Conservation (phyloP, 2,888 invertebrate genomes). For the Synanthedon formicaeformis region DNA sequence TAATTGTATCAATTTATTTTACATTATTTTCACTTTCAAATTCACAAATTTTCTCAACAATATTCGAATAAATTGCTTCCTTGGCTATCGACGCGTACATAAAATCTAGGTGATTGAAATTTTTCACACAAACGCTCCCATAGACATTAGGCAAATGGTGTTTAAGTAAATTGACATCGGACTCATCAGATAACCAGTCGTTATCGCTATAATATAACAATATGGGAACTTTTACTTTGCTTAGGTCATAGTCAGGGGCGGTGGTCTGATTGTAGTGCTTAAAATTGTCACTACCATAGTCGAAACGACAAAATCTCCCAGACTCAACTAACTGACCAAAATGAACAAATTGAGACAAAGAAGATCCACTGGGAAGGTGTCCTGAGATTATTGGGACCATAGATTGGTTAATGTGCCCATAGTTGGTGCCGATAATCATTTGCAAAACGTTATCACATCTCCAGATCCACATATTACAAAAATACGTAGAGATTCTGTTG, state of each 20-base stretch:
- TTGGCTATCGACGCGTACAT: conserved; percentile 72
- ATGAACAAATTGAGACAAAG: conserved; percentile 60
- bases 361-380: conserved; percentile 72
- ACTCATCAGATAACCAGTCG: conserved; percentile 56
- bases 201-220: conserved; percentile 39
- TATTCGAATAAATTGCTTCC: conserved; percentile 58
- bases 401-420: conserved; percentile 37
- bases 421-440: conserved; percentile 27
- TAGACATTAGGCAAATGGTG: conserved; percentile 60
- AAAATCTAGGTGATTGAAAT: conserved; percentile 77
- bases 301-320: conserved; percentile 39
- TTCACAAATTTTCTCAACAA: conserved; percentile 25
- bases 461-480: conserved; percentile 24
- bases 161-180: conserved; percentile 53
- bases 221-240: conserved; percentile 27
- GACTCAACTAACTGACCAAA: conserved; percentile 45
- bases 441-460: conserved; percentile 31
- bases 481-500: conserved; percentile 21
- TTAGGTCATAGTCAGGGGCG: conserved; percentile 44
- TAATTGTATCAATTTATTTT: no score
- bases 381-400: conserved; percentile 70
- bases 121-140: conserved; percentile 53
- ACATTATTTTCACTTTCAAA: conserved; percentile 6
- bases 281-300: conserved; percentile 32
- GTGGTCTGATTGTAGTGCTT: conserved; percentile 46